phyloP scores from a whole-genome alignment of 2,888 invertebrate genomes.

The Euzophera pinguis region DNA sequence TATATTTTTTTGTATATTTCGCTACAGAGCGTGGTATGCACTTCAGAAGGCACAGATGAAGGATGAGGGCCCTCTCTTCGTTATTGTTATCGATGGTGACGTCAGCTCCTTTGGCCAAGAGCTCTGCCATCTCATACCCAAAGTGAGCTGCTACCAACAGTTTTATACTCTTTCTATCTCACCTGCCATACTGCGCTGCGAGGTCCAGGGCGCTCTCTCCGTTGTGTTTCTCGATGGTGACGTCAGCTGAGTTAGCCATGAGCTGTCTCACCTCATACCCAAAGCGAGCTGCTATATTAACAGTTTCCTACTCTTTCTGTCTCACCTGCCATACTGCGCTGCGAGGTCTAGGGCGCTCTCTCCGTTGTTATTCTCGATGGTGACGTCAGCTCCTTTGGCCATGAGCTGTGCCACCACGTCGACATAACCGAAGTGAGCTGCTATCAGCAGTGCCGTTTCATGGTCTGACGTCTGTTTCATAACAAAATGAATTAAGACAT shows the following conservation, averaged over 20 bases:
- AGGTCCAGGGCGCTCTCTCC: background rate
- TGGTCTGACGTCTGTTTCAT: slow-evolving; percentile 86
- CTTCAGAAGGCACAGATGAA: too few species aligned
- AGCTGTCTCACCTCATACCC: background rate
- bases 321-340: slow-evolving; percentile 92
- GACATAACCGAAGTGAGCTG: slow-evolving; percentile 95
- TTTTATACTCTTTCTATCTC: too few species aligned
- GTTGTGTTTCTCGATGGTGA: background rate
- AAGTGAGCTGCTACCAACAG: too few species aligned
- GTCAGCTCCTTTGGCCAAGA: too few species aligned
- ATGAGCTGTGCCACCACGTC: slow-evolving; percentile 90
- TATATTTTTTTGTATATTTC: too few species aligned
- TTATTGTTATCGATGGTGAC: too few species aligned
- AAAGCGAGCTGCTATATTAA: background rate
- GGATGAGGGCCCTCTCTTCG: too few species aligned
- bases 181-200: background rate
- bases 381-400: slow-evolving; percentile 92
- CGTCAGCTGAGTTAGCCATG: background rate
- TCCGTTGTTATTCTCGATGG: slow-evolving; percentile 90
- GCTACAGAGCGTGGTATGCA: too few species aligned
- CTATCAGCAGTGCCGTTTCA: slow-evolving; percentile 95
- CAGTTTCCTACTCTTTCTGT: background rate
- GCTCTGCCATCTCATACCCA: too few species aligned
- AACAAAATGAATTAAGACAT: background rate
- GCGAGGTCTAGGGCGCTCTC: slow-evolving; percentile 97